Evolutionary conservation across 2,888 invertebrate species (phyloP), one percentile per base, ranked within the genome.

Genomic region (Pandemis corylana): DNA sequence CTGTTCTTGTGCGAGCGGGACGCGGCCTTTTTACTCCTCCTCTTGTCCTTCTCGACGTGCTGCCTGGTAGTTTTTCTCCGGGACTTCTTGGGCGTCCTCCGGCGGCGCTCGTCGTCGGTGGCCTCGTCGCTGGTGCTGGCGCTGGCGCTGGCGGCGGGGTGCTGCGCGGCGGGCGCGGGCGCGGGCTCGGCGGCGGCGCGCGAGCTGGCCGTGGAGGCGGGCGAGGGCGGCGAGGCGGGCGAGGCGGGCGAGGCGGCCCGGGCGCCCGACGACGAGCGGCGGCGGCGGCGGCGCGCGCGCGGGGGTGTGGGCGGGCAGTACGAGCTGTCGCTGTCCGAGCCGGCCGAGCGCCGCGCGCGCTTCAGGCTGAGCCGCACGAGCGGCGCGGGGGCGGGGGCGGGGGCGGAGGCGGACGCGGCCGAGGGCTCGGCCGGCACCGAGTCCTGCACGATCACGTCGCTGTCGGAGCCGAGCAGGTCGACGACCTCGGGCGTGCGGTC

Each of bases 401-500:
- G 78, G 15, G 80, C 56, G 42, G 81, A 80, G 59, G 72, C 76
- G 20, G 80, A 61, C 63, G 78, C 77, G 5, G 28, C 79, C 28
- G 80, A 53, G 42, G 81, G 80, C 64, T 82, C 87, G n/a, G 87
- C 78, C 46, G 80, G 83, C 12, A 79, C 76, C 13, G 75, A 74
- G 10, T 93, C 94, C 62, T 92, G 90, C 44, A 94, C 84, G 36
- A 92, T 88, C 10, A 93, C 92, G 79, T 92, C 95, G 78, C 94
- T 95, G 80, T 95, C 95, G 3, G 95, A 95, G n/a, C 95, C 95
- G 12, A 95, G 85, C 74, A 96, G 84, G 78, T 96, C 95, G 20
- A 96, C 95, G 0, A 96, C 93, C 84, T 96, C 96, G 0, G 96
- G 96, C 59, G 96, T 96, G 74, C 96, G 92, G 79, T 96, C 96